Conservation (phyloP, 2,113 vertebrate species). For the Poeciliopsis retropinna region DNA sequence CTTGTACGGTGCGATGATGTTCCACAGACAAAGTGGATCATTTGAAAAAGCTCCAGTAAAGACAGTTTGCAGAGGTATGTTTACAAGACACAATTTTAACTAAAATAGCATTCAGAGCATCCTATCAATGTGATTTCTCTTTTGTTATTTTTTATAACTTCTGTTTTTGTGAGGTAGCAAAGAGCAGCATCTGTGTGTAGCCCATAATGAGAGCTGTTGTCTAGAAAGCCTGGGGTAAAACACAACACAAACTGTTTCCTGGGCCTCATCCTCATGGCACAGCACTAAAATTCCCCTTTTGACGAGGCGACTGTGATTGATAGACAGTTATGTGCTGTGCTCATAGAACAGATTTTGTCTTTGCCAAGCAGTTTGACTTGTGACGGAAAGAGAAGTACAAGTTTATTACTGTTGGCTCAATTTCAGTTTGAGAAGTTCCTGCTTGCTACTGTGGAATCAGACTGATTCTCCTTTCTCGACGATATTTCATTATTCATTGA, state of each 20-base stretch:
- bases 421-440: neutral
- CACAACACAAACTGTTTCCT: conserved; percentile 16
- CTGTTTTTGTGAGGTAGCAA: conserved; percentile 14
- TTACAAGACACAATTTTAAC: neutral
- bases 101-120: neutral
- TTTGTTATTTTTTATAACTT: conserved; percentile 11
- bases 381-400: neutral
- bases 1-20: neutral
- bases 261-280: conserved; percentile 25
- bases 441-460: neutral
- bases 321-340: neutral
- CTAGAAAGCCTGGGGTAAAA: conserved; percentile 27
- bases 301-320: conserved; percentile 49
- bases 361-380: conserved; percentile 8
- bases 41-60: neutral
- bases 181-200: conserved; percentile 43
- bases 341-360: conserved; percentile 9
- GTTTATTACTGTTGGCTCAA: conserved; percentile 9
- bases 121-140: neutral
- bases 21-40: neutral
- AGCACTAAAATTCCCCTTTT: conserved; percentile 29
- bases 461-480: neutral
- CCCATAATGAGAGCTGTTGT: conserved; percentile 49
- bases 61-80: neutral
- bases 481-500: too few relatives aligned